Evolutionary conservation across 2,797 vertebrate species (phyloP).

Genomic region (Carduelis carduelis): DNA sequence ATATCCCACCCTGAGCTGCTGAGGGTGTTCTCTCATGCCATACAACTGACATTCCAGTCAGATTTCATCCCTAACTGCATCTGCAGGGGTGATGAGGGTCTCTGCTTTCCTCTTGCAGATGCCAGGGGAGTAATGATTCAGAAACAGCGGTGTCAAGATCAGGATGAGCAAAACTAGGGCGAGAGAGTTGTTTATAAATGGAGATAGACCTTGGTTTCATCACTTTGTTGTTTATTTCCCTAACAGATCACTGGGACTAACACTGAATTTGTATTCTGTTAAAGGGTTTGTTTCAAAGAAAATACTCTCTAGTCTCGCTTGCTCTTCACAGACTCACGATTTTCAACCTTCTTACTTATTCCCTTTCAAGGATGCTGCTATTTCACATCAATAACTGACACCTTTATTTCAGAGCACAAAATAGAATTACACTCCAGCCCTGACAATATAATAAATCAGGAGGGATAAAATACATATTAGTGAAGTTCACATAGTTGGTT

Average conservation of each 20-base stretch:
- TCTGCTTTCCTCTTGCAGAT: background rate
- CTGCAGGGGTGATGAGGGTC: background rate
- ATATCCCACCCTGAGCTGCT: background rate
- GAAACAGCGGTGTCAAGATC: background rate
- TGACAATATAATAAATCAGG: conserved; percentile 63
- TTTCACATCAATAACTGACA: conserved; percentile 64
- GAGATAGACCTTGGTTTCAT: background rate
- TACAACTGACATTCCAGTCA: background rate
- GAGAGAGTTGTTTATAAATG: background rate
- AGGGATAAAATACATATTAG: conserved; percentile 60
- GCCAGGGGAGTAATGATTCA: background rate
- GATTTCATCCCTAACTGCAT: background rate
- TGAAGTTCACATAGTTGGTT: conserved; percentile 61
- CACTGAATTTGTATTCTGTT: conserved; percentile 46
- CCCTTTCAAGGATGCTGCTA: conserved; percentile 51
- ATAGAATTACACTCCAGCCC: conserved; percentile 61
- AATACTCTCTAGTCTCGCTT: conserved; percentile 22
- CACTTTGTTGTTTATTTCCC: background rate
- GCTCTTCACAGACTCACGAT: conserved; percentile 42
- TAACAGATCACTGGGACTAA: conserved; percentile 3
- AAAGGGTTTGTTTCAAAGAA: conserved; percentile 24
- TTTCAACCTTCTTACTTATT: conserved; percentile 55
- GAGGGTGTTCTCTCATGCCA: background rate
- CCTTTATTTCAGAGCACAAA: conserved; percentile 69
- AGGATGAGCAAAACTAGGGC: background rate